Percentiles rank a stretch among this genome's conserved stretches.
phyloP scores from a whole-genome alignment of 2,888 invertebrate species.

The Lasioglossum marginatum region DNA sequence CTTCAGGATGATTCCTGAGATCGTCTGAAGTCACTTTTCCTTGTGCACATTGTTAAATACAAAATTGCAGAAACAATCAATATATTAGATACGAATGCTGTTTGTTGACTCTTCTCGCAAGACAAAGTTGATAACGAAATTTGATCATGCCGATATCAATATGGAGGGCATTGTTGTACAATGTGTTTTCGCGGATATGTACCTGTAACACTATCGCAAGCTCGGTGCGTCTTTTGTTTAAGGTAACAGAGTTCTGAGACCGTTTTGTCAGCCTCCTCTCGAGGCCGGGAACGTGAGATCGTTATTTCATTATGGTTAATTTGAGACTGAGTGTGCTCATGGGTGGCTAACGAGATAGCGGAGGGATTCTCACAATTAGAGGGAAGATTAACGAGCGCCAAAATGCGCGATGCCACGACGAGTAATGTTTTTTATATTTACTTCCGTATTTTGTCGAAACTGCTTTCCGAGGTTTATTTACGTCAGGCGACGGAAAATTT shows the following conservation, averaged over 20 bases:
- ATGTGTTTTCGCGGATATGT: not conserved
- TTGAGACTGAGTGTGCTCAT: conserved; percentile 77
- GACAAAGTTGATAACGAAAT: not conserved
- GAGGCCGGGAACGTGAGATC: conserved; percentile 77
- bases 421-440: conserved; percentile 76
- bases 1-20: too few species aligned
- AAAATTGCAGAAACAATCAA: too few species aligned
- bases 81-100: too few species aligned
- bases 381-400: conserved; percentile 80
- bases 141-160: not conserved
- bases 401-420: conserved; percentile 56
- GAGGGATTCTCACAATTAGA: conserved; percentile 78
- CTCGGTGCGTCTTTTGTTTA: conserved; percentile 57
- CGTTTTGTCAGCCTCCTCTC: conserved; percentile 78
- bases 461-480: not conserved
- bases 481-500: not conserved
- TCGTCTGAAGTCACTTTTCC: too few species aligned
- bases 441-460: conserved; percentile 13
- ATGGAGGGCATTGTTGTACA: too few species aligned
- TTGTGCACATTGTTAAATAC: too few species aligned
- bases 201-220: conserved; percentile 50
- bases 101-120: too few species aligned
- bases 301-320: conserved; percentile 82
- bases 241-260: conserved; percentile 65
- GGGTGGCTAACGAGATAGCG: conserved; percentile 73